Evolutionary conservation across 2,888 invertebrate species (phyloP).

Genomic region (Polyommatus icarus): DNA sequence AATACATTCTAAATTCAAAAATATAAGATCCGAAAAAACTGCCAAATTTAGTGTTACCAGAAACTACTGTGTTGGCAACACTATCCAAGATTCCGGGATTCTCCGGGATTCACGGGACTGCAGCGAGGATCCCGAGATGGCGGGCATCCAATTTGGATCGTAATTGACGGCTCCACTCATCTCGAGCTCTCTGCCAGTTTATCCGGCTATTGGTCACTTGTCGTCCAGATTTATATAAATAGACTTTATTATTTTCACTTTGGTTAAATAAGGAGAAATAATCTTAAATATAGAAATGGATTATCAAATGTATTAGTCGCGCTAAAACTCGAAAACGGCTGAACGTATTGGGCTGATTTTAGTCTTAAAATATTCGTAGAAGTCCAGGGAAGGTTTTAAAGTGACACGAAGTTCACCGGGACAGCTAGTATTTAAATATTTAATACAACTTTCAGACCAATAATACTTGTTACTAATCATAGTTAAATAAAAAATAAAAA

Average conservation of each 20-base stretch:
- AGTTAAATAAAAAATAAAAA: too few species aligned
- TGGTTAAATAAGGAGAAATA: not conserved
- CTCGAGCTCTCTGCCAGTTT: constrained; percentile 39
- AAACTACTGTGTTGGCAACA: not conserved
- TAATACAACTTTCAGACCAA: too few species aligned
- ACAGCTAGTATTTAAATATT: not conserved
- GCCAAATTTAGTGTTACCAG: not conserved
- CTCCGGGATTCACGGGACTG: constrained; percentile 41
- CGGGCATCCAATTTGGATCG: constrained; percentile 42
- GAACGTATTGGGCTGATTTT: too few species aligned
- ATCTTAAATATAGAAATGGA: too few species aligned
- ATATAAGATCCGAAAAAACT: not conserved
- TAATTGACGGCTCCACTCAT: constrained; percentile 46
- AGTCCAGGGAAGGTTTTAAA: too few species aligned
- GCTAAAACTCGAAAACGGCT: too few species aligned
- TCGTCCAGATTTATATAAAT: constrained; percentile 23
- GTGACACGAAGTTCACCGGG: too few species aligned
- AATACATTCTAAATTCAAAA: too few species aligned
- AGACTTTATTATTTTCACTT: not conserved
- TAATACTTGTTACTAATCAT: too few species aligned
- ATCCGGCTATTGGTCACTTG: constrained; percentile 37
- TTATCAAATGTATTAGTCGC: too few species aligned
- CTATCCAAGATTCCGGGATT: constrained; percentile 37
- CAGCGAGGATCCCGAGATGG: constrained; percentile 39
- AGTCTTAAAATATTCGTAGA: too few species aligned